A percentile compares a stretch with the other conserved stretches of the same genome.
phyloP scores from a whole-genome alignment of 1,140 invertebrate genomes.

The Apis florea region DNA sequence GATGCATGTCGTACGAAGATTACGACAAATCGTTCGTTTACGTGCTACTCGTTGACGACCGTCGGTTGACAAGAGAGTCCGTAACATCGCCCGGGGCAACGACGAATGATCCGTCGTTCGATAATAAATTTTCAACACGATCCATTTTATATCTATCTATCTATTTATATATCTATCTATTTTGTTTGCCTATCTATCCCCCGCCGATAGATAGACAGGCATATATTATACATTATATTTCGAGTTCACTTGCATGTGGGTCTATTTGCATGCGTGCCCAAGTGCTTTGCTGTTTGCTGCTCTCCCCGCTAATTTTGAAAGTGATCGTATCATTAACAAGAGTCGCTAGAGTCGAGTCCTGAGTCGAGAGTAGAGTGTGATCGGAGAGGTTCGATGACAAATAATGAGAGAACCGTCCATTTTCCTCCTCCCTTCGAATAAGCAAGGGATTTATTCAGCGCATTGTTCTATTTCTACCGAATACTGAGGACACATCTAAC shows the following conservation, averaged over 20 bases:
- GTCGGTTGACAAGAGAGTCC: constrained; percentile 12
- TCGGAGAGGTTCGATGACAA: constrained; percentile 22
- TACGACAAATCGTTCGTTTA: constrained; percentile 55
- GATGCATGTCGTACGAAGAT: constrained; percentile 6
- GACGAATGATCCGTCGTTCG: constrained; percentile 12
- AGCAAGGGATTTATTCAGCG: neutral
- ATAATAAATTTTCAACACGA: constrained; percentile 29
- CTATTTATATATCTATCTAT: constrained; percentile 66
- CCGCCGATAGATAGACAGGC: constrained; percentile 42
- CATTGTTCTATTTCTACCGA: no score
- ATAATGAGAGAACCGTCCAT: neutral
- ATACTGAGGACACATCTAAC: neutral
- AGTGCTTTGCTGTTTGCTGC: constrained; percentile 78
- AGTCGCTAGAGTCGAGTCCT: constrained; percentile 30
- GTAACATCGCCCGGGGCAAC: constrained; percentile 6
- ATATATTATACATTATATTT: constrained; percentile 56
- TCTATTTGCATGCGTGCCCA: constrained; percentile 78
- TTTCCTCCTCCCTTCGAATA: neutral
- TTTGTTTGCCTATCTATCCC: constrained; percentile 66
- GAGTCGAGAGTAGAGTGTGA: constrained; percentile 23
- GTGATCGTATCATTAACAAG: constrained; percentile 53
- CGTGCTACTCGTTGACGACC: constrained; percentile 43
- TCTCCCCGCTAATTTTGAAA: constrained; percentile 67
- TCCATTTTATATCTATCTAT: constrained; percentile 47
- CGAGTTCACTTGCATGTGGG: constrained; percentile 76